phyloP scores from a whole-genome alignment of 2,888 invertebrate species.

The Laothoe populi region DNA sequence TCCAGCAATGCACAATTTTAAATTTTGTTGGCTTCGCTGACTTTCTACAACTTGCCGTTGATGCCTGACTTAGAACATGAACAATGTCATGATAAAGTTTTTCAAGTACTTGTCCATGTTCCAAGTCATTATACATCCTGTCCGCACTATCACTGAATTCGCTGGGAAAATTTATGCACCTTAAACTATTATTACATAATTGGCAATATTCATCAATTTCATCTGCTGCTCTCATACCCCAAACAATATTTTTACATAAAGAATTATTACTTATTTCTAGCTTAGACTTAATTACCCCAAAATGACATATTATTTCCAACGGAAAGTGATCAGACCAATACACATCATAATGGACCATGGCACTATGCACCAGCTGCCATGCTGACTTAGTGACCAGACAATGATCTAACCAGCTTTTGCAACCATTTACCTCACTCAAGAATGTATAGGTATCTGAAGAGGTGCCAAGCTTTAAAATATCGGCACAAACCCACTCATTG shows the following conservation, averaged over 20 bases:
- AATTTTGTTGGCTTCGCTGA: too few relatives aligned
- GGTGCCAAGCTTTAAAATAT: not conserved
- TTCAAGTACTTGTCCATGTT: not conserved
- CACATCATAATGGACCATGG: not conserved
- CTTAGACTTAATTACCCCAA: not conserved
- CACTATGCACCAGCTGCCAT: not conserved
- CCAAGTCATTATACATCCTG: not conserved
- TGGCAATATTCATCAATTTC: not conserved
- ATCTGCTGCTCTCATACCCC: not conserved
- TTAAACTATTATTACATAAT: not conserved
- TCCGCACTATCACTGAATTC: not conserved
- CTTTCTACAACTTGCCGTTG: too few relatives aligned
- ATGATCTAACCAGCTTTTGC: not conserved
- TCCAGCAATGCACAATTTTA: too few relatives aligned
- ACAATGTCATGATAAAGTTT: not conserved
- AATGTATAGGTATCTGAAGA: not conserved
- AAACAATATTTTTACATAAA: not conserved
- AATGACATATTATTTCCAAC: not conserved
- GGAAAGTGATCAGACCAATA: not conserved
- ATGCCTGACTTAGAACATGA: not conserved
- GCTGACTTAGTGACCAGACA: not conserved
- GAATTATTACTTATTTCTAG: not conserved
- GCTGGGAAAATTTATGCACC: not conserved
- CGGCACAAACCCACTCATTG: not conserved
- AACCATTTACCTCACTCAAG: not conserved